Percentiles rank a stretch among this genome's conserved stretches.
Evolutionary conservation across 2,113 vertebrate species (phyloP).

Genomic region (Mionectes macconnelli): DNA sequence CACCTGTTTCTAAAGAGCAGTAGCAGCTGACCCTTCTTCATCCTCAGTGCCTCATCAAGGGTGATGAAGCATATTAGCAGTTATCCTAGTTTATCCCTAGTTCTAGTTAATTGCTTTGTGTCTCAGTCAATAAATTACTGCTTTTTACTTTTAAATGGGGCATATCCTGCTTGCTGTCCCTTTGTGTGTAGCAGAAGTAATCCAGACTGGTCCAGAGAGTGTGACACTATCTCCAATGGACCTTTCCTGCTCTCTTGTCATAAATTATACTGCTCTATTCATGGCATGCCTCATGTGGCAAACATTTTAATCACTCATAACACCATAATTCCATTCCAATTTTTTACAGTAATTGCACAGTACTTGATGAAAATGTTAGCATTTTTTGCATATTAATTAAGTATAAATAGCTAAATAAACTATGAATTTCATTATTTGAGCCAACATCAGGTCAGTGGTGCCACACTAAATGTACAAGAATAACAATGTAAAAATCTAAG

Average conservation of each 20-base stretch:
- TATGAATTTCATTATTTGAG: background rate
- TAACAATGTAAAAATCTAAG: background rate
- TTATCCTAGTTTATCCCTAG: background rate
- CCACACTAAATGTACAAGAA: background rate
- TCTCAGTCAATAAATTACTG: background rate
- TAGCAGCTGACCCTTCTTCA: background rate
- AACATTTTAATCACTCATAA: background rate
- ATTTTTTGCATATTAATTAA: background rate
- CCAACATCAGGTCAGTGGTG: background rate
- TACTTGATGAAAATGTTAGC: background rate
- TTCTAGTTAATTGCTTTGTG: background rate
- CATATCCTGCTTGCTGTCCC: background rate
- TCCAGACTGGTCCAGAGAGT: background rate
- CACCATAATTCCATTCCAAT: background rate
- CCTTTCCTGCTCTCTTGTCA: background rate
- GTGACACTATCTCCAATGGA: background rate
- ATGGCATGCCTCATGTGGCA: background rate
- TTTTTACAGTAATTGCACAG: background rate
- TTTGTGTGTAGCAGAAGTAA: background rate
- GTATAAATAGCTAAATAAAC: background rate
- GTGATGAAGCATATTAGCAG: background rate
- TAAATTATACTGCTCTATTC: background rate
- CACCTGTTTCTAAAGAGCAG: background rate
- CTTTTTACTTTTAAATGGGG: background rate
- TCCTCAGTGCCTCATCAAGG: fast-evolving